A percentile compares a stretch with the other conserved stretches of the same genome.
Conservation (phyloP, 2,888 invertebrate species). For the Limnephilus rhombicus region DNA sequence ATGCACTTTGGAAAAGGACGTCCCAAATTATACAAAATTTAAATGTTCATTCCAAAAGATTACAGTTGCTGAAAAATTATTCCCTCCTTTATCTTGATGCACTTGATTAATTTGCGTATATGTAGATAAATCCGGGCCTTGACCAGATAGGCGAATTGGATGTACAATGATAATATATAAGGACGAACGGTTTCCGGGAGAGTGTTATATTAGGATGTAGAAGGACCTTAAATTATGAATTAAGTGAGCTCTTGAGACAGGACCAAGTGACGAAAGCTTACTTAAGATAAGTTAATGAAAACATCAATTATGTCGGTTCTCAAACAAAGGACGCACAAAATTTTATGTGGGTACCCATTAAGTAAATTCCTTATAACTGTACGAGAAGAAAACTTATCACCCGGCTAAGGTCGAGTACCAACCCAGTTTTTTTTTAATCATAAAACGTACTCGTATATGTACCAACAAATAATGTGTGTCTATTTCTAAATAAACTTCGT, state of each 20-base stretch:
- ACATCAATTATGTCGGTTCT: not conserved
- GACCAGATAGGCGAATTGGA: not conserved
- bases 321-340: not conserved
- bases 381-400: not conserved
- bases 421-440: not conserved
- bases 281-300: conserved; percentile 1
- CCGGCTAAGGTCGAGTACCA: not conserved
- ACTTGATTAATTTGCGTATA: not conserved
- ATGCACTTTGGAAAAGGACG: not conserved
- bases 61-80: not conserved
- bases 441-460: no score
- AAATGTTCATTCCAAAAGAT: not conserved
- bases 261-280: conserved; percentile 1
- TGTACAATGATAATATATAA: not conserved
- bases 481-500: no score
- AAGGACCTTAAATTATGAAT: not conserved
- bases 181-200: not conserved
- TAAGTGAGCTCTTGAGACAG: not conserved
- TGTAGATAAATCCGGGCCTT: not conserved
- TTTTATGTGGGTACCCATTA: not conserved
- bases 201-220: not conserved
- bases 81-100: not conserved
- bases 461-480: no score
- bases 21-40: not conserved
- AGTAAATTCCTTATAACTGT: not conserved